Percentiles rank a stretch among this genome's conserved stretches.
Conservation (phyloP, 2,888 invertebrate genomes). For the Xanthia icteritia region DNA sequence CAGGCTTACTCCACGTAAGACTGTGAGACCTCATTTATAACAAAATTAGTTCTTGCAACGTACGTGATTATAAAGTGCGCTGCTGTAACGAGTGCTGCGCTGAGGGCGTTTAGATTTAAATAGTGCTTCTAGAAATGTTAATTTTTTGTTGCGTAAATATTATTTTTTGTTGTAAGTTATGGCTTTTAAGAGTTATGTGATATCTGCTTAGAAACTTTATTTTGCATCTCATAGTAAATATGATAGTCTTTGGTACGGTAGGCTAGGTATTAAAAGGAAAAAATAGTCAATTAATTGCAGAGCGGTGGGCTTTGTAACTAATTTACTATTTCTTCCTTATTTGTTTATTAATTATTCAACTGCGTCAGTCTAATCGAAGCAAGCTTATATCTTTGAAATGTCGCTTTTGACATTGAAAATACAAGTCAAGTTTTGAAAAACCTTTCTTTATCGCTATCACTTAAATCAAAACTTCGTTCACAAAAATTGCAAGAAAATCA, state of each 20-base stretch:
- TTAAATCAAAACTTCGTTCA: conserved; percentile 21
- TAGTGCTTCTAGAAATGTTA: conserved; percentile 22
- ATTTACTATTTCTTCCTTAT: background rate
- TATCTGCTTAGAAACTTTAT: background rate
- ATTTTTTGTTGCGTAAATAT: conserved; percentile 10
- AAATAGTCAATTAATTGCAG: background rate
- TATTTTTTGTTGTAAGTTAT: background rate
- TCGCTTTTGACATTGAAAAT: background rate
- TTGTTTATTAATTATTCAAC: conserved; percentile 17
- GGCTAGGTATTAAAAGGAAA: background rate
- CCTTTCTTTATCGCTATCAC: background rate
- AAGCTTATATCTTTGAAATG: background rate
- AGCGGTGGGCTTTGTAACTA: background rate
- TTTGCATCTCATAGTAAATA: background rate
- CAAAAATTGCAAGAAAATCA: conserved; percentile 48
- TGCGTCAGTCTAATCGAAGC: background rate
- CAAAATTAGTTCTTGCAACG: conserved; percentile 66
- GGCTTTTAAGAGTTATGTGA: too few relatives aligned
- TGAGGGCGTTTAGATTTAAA: conserved; percentile 42
- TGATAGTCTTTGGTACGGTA: background rate
- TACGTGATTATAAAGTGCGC: conserved; percentile 60
- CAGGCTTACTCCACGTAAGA: too few relatives aligned
- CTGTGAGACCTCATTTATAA: conserved; percentile 63
- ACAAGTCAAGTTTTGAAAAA: background rate
- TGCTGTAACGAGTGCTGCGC: conserved; percentile 54